A percentile compares a stretch with the other conserved stretches of the same genome.
Conservation (phyloP, 35 echinoderm and acorn worm species). For the Ptychodera flava region DNA sequence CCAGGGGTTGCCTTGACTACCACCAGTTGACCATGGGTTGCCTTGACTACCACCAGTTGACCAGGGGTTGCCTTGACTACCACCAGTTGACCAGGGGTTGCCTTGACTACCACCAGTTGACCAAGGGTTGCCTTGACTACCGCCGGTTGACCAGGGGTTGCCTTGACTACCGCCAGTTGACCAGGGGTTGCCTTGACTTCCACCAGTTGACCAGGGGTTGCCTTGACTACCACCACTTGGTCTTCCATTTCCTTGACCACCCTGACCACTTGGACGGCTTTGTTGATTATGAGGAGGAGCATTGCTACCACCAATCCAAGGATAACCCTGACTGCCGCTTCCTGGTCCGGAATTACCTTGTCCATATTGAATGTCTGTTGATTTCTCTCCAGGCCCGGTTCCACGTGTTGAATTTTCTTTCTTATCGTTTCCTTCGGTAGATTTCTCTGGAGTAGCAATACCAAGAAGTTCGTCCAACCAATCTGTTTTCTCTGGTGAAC, state of each 20-base stretch:
- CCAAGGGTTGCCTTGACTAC: neutral
- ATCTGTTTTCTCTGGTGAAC: neutral
- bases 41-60: neutral
- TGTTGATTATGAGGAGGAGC: no score
- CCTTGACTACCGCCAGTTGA: neutral
- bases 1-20: neutral
- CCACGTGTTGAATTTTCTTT: neutral
- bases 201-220: neutral
- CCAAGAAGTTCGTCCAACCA: no score
- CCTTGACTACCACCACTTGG: neutral
- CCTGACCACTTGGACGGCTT: neutral
- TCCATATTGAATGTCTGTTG: neutral
- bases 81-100: neutral
- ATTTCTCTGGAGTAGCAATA: no score
- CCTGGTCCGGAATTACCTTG: neutral
- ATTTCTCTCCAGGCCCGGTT: neutral
- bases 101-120: neutral
- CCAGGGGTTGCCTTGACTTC: neutral
- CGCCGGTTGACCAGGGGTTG: neutral
- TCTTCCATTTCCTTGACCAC: neutral
- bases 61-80: neutral
- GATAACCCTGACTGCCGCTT: neutral
- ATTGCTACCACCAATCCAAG: neutral
- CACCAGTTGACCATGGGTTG: neutral
- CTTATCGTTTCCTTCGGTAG: neutral